Percentiles rank a stretch among this genome's conserved stretches.
Evolutionary conservation across 2,888 invertebrate genomes (phyloP).

Genomic region (Cheilosia urbana): DNA sequence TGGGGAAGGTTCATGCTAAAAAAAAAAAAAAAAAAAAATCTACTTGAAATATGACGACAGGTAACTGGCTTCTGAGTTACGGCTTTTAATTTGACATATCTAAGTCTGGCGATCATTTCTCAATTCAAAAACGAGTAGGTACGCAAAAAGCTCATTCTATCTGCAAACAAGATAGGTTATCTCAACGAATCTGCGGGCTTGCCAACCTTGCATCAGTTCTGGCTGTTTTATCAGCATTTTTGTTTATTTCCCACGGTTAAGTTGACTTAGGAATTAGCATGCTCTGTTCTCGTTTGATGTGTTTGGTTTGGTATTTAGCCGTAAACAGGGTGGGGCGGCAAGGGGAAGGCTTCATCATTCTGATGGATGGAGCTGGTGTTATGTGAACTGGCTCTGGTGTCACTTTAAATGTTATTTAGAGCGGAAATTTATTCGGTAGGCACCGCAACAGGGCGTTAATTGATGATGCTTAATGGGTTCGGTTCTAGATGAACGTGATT

Average conservation of each 20-base stretch:
- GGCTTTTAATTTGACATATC: constrained; percentile 21
- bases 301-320: constrained; percentile 22
- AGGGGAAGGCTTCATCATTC: not conserved
- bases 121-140: not conserved
- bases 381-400: not conserved
- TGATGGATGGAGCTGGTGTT: not conserved
- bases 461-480: not conserved
- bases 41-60: constrained; percentile 51
- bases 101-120: constrained; percentile 10
- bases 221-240: constrained; percentile 45
- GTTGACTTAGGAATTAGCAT: constrained; percentile 61
- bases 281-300: constrained; percentile 10
- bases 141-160: not conserved
- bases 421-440: not conserved
- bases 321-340: not conserved
- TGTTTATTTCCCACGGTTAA: constrained; percentile 67
- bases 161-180: constrained; percentile 31
- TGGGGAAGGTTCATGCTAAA: constrained; percentile 20
- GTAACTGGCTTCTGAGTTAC: constrained; percentile 49
- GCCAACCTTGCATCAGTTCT: constrained; percentile 52
- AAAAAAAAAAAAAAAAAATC: not conserved
- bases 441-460: not conserved
- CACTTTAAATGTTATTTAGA: not conserved
- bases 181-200: constrained; percentile 37
- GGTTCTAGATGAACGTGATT: not conserved